Evolutionary conservation across 2,113 vertebrate species (phyloP).

Genomic region (Malurus elegans): DNA sequence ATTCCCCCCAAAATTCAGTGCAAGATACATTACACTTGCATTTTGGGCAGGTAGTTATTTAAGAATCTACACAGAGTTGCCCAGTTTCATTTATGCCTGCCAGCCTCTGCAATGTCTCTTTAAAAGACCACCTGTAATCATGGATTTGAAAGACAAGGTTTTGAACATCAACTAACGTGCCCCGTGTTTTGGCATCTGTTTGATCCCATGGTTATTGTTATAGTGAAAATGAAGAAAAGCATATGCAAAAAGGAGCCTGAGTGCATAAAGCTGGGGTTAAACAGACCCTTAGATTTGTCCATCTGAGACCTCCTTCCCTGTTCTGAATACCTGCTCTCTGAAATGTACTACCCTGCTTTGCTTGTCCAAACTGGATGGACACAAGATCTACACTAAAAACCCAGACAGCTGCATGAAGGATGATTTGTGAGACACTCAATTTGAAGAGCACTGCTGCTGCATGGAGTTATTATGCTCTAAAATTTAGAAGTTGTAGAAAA

Average conservation of each 20-base stretch:
- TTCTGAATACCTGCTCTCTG: background rate
- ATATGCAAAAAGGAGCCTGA: background rate
- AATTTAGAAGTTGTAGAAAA: background rate
- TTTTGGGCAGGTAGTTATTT: background rate
- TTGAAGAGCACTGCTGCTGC: background rate
- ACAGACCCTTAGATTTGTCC: background rate
- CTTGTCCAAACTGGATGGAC: background rate
- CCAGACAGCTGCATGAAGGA: fast-evolving
- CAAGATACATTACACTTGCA: background rate
- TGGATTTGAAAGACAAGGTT: background rate
- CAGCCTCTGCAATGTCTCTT: background rate
- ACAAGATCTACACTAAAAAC: background rate
- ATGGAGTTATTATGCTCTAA: background rate
- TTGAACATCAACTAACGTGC: background rate
- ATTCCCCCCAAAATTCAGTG: background rate
- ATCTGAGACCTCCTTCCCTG: background rate
- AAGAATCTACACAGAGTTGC: fast-evolving
- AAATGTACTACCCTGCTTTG: background rate
- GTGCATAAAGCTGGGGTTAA: background rate
- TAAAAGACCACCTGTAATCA: background rate
- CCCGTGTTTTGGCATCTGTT: background rate
- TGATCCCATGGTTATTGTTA: background rate
- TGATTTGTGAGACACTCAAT: background rate
- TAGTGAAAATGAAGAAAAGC: background rate
- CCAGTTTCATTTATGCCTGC: background rate